Conservation (phyloP, 1,140 invertebrate genomes). For the Drosophila gunungcola region DNA sequence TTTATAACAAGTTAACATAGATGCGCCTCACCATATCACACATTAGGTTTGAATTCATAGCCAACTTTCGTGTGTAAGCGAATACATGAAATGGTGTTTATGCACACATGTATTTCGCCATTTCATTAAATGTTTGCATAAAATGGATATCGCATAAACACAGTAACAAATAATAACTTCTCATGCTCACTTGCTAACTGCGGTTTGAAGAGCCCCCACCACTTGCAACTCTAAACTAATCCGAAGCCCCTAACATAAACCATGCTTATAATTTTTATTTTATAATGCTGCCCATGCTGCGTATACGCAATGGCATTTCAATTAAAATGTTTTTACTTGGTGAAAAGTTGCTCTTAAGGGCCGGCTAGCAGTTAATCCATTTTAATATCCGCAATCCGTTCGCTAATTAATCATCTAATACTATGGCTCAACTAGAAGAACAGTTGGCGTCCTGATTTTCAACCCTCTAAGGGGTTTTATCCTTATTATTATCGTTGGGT, state of each 20-base stretch:
- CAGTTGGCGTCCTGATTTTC: background rate
- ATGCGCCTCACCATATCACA: no score
- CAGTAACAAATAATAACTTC: slow-evolving; percentile 2
- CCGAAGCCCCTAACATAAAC: background rate
- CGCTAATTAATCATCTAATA: slow-evolving; percentile 64
- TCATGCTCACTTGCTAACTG: slow-evolving; percentile 10
- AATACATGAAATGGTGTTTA: no score
- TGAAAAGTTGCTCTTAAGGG: slow-evolving; percentile 1
- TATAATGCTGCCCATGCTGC: slow-evolving; percentile 28
- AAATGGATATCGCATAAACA: no score
- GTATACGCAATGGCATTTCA: slow-evolving; percentile 63
- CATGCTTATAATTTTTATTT: slow-evolving; percentile 15
- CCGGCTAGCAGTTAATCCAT: slow-evolving; percentile 29
- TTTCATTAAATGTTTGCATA: no score
- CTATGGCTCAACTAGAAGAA: slow-evolving; percentile 29
- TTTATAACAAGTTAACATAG: no score
- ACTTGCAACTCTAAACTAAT: slow-evolving; percentile 21
- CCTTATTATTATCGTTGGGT: no score
- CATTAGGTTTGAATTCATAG: no score
- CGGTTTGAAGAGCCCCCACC: background rate
- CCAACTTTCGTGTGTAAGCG: no score
- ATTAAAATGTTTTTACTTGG: slow-evolving; percentile 34
- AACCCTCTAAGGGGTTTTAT: no score
- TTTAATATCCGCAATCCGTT: slow-evolving; percentile 48
- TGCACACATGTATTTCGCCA: no score